phyloP scores from a whole-genome alignment of 2,797 vertebrate genomes.

The Eulemur mongoz region DNA sequence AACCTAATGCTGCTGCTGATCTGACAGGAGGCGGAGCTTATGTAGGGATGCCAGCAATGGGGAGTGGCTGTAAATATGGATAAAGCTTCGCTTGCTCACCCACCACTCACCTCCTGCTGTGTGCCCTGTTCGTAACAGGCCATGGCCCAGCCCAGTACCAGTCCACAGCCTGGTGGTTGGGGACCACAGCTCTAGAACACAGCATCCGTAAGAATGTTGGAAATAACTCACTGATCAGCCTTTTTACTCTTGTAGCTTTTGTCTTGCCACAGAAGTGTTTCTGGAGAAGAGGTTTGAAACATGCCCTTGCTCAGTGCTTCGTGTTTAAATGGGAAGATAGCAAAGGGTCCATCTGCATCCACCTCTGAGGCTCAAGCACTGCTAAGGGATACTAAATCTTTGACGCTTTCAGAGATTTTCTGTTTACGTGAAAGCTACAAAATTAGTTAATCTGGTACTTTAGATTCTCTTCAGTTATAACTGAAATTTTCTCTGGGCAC shows the following conservation, averaged over 20 bases:
- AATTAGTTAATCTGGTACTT: conserved; percentile 56
- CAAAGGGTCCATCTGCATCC: not conserved
- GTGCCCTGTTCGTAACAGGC: no score
- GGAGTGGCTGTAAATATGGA: no score
- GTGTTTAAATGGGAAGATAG: conserved; percentile 27
- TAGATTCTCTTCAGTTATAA: conserved; percentile 35
- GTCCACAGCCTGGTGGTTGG: no score
- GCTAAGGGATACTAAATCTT: conserved; percentile 33
- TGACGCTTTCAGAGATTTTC: conserved; percentile 5
- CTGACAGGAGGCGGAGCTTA: no score
- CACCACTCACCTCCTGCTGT: no score
- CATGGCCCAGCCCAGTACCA: no score
- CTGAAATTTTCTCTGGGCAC: conserved; percentile 47
- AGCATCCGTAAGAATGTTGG: not conserved
- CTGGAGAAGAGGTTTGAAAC: not conserved
- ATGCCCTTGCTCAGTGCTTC: not conserved
- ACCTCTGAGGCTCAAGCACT: not conserved
- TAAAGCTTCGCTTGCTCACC: no score
- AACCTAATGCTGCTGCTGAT: no score
- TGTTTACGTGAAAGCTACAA: conserved; percentile 30
- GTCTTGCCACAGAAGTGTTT: not conserved
- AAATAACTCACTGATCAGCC: conserved; percentile 1
- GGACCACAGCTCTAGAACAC: not conserved
- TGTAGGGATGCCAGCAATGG: no score
- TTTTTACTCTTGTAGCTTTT: not conserved